These are phyloP conservation scores for Drosophila picticornis DNA, from an alignment of 2,888 invertebrate species.

Conservation along the genomic window DNA sequence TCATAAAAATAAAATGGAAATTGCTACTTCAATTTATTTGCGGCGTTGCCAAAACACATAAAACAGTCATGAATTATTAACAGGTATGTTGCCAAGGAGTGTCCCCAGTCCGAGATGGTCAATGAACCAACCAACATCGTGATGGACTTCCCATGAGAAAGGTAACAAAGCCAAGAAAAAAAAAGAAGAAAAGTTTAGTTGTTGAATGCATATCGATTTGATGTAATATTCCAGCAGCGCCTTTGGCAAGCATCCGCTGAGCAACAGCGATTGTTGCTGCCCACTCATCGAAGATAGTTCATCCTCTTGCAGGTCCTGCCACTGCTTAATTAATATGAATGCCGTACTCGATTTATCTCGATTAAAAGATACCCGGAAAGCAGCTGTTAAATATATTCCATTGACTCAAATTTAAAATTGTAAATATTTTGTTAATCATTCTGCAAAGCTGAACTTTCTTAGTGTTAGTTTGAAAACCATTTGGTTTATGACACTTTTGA, in stretches of 20 bases:
- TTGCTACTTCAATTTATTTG: constrained; percentile 80
- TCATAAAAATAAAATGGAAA: constrained; percentile 84
- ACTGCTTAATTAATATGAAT: not conserved
- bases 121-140: constrained; percentile 40
- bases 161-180: not conserved
- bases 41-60: constrained; percentile 62
- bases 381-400: not conserved
- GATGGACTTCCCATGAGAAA: not conserved
- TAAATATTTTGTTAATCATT: not conserved
- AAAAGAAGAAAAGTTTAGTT: constrained; percentile 2
- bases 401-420: not conserved
- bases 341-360: rapidly evolving
- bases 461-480: no score
- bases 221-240: not conserved
- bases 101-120: constrained; percentile 35
- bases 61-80: constrained; percentile 74
- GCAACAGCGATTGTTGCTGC: not conserved
- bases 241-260: not conserved
- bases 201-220: constrained; percentile 21
- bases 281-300: not conserved
- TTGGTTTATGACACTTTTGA: not conserved
- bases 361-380: not conserved
- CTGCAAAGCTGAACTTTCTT: no score
- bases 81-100: constrained; percentile 65
- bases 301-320: not conserved